Evolutionary conservation across 2,113 vertebrate species (phyloP).

Genomic region (Dendropsophus ebraccatus): DNA sequence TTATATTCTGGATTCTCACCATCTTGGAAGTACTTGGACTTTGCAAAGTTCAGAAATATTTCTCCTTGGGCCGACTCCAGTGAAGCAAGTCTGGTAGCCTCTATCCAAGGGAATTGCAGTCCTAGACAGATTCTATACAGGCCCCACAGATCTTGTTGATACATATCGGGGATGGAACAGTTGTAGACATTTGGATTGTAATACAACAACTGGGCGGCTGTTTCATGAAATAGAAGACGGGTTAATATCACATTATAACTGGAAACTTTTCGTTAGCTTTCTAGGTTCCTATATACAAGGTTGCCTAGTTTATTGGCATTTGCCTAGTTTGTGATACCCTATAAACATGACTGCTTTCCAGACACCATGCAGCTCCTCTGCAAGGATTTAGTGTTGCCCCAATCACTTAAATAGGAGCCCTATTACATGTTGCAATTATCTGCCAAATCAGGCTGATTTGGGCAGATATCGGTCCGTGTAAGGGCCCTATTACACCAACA

Average conservation of each 20-base stretch:
- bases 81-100: constrained; percentile 64
- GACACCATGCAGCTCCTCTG: no score
- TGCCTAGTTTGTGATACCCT: no score
- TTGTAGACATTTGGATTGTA: constrained; percentile 85
- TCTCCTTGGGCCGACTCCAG: constrained; percentile 79
- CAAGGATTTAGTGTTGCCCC: no score
- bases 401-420: no score
- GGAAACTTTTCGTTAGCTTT: no score
- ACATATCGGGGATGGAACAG: constrained; percentile 81
- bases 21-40: constrained; percentile 80
- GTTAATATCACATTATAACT: neutral
- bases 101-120: constrained; percentile 62
- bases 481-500: no score
- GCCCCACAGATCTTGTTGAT: constrained; percentile 73
- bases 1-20: constrained; percentile 73
- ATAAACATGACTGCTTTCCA: no score
- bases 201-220: constrained; percentile 82
- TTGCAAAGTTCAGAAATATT: constrained; percentile 86
- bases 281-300: no score
- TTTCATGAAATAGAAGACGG: constrained; percentile 24
- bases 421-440: no score
- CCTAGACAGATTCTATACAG: constrained; percentile 77
- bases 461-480: no score
- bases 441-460: no score
- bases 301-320: no score